Percentiles rank a stretch among this genome's conserved stretches.
Conservation (phyloP, 2,888 invertebrate species). For the Papilio demoleus region DNA sequence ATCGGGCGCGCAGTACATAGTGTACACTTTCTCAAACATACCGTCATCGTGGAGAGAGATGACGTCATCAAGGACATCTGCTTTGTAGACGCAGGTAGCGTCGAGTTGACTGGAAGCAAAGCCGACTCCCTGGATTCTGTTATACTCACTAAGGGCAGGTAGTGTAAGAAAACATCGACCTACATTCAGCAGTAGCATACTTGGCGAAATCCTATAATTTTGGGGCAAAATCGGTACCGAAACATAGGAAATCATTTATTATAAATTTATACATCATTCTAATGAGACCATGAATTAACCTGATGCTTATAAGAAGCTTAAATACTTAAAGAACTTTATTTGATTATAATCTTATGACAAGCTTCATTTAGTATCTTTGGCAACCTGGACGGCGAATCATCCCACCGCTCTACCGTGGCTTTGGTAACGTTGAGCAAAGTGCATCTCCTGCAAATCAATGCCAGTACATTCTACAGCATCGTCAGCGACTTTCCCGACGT, state of each 20-base stretch:
- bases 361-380: constrained; percentile 63
- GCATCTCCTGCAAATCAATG: constrained; percentile 65
- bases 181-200: neutral
- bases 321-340: neutral
- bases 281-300: too few relatives aligned
- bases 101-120: constrained; percentile 45
- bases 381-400: constrained; percentile 56
- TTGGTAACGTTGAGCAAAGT: constrained; percentile 57
- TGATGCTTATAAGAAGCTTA: too few relatives aligned
- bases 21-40: constrained; percentile 62
- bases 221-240: too few relatives aligned
- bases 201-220: too few relatives aligned
- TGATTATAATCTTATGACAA: neutral
- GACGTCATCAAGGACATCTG: constrained; percentile 66
- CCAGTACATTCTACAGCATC: constrained; percentile 59
- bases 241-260: too few relatives aligned
- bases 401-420: constrained; percentile 53
- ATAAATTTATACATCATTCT: too few relatives aligned
- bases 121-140: constrained; percentile 42
- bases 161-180: neutral
- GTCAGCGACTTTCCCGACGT: constrained; percentile 64
- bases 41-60: constrained; percentile 57
- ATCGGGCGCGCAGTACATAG: constrained; percentile 66
- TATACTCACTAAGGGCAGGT: constrained; percentile 64
- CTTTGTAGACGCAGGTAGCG: constrained; percentile 64